These are phyloP conservation scores for Lampropteryx suffumata DNA, from an alignment of 2,888 invertebrate species.

Conservation along the genomic window DNA sequence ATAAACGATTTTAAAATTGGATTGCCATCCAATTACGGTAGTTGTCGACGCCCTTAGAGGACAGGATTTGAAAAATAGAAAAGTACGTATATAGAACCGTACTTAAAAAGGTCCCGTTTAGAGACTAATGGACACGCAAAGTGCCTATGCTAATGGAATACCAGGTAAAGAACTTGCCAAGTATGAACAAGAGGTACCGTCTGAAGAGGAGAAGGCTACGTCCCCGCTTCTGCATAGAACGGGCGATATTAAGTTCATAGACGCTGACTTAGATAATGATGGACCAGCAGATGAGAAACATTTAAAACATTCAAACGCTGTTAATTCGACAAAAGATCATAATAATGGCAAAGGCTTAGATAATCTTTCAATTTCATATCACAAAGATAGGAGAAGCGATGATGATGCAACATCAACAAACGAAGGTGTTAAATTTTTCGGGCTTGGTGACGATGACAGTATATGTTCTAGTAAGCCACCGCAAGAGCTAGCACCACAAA, in stretches of 20 bases:
- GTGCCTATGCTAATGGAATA: constrained; percentile 72
- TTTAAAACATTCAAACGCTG: constrained; percentile 65
- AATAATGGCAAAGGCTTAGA: constrained; percentile 44
- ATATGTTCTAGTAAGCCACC: constrained; percentile 68
- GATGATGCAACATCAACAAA: constrained; percentile 72
- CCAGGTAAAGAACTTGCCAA: constrained; percentile 69
- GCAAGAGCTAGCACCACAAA: constrained; percentile 77
- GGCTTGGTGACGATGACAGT: constrained; percentile 77
- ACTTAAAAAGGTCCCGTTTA: constrained; percentile 53
- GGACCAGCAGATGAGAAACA: constrained; percentile 49
- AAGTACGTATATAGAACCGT: constrained; percentile 58
- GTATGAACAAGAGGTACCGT: constrained; percentile 69
- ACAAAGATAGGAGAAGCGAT: constrained; percentile 55
- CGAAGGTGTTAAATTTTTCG: constrained; percentile 79
- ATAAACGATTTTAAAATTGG: constrained; percentile 59
- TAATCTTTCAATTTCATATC: constrained; percentile 58
- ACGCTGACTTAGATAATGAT: constrained; percentile 57
- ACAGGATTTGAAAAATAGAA: constrained; percentile 48
- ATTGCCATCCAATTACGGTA: constrained; percentile 61
- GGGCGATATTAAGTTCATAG: constrained; percentile 66
- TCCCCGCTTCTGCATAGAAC: constrained; percentile 65
- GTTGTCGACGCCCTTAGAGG: constrained; percentile 57
- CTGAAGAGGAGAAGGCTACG: constrained; percentile 78
- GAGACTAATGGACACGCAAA: constrained; percentile 75
- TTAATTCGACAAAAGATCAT: constrained; percentile 66